Conservation (phyloP, 2,888 invertebrate genomes). For the Molorchus minor region DNA sequence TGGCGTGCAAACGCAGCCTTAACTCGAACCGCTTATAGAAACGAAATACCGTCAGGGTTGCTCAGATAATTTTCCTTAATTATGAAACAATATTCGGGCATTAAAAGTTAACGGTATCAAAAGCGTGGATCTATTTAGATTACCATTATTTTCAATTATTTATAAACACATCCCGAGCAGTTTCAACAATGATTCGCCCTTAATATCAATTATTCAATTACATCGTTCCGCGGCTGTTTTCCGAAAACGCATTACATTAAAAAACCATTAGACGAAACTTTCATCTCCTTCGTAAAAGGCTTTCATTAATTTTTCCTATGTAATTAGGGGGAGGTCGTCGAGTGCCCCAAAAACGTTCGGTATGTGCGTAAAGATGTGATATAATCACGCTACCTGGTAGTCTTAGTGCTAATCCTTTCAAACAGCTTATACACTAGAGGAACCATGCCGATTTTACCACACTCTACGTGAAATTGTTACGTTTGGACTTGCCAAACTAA, state of each 20-base stretch:
- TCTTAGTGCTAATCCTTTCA: too few relatives aligned
- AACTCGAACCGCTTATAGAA: neutral
- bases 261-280: constrained; percentile 33
- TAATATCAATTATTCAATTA: constrained; percentile 21
- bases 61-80: neutral
- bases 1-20: too few relatives aligned
- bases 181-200: constrained; percentile 3
- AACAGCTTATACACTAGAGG: too few relatives aligned
- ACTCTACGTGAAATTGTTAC: too few relatives aligned
- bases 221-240: constrained; percentile 14
- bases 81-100: neutral
- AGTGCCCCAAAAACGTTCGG: neutral
- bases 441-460: too few relatives aligned
- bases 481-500: too few relatives aligned
- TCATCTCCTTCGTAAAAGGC: constrained; percentile 26
- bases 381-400: too few relatives aligned
- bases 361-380: too few relatives aligned
- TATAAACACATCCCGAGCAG: neutral
- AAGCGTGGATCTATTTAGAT: neutral
- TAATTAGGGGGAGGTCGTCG: constrained; percentile 24
- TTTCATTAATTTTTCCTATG: constrained; percentile 36
- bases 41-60: neutral
- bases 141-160: constrained; percentile 14
- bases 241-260: constrained; percentile 32
- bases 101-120: neutral